A percentile compares a stretch with the other conserved stretches of the same genome.
phyloP scores from a whole-genome alignment of 2,113 vertebrate species.

The Sardina pilchardus region DNA sequence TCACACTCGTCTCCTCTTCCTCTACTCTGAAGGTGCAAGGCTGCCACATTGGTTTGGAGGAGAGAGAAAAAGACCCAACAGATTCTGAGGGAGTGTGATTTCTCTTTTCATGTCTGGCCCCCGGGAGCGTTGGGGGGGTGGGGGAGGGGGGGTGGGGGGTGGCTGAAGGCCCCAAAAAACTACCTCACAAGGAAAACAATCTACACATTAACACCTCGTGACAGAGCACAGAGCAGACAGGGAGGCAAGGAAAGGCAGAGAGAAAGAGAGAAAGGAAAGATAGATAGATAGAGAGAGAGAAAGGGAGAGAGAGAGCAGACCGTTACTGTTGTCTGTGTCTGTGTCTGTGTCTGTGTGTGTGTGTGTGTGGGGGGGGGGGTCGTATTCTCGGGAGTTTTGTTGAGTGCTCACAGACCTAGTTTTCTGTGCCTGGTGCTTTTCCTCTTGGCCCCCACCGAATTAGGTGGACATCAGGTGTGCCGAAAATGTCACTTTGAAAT shows the following conservation, averaged over 20 bases:
- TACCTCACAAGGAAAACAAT: constrained; percentile 18
- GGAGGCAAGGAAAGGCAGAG: not conserved
- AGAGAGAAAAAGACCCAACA: not conserved
- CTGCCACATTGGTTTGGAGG: not conserved
- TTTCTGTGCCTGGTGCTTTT: not conserved
- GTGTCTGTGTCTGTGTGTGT: too few relatives aligned
- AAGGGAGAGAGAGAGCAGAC: not conserved
- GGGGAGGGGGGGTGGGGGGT: too few relatives aligned
- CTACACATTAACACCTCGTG: constrained; percentile 37
- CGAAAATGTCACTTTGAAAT: not conserved
- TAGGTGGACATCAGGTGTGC: constrained; percentile 33
- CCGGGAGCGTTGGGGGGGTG: too few relatives aligned
- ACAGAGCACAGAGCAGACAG: not conserved
- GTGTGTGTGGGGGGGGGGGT: not conserved
- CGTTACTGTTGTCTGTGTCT: not conserved
- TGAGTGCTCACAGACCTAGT: constrained; percentile 34
- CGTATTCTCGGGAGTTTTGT: constrained; percentile 23
- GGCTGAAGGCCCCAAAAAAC: not conserved
- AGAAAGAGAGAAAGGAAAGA: too few relatives aligned
- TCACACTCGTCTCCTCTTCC: not conserved
- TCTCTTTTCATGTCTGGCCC: not conserved
- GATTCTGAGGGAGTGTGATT: not conserved
- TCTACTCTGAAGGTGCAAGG: not conserved
- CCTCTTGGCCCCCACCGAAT: not conserved
- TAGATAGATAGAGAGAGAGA: not conserved